Conservation (phyloP, 2,113 vertebrate species). For the Polypterus senegalus region DNA sequence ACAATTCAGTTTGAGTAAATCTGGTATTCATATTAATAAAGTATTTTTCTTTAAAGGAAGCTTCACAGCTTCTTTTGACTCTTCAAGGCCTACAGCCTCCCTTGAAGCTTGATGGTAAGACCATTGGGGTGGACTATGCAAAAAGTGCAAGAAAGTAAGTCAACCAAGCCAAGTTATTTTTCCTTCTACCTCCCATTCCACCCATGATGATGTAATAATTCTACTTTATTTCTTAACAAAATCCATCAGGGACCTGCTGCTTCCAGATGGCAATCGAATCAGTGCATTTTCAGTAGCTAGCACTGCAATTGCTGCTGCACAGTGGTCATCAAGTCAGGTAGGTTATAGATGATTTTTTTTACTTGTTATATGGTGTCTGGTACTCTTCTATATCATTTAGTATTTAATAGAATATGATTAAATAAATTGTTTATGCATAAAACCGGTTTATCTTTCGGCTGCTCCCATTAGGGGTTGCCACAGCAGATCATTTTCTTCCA, state of each 20-base stretch:
- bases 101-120: constrained; percentile 93
- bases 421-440: too few species aligned
- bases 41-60: constrained; percentile 57
- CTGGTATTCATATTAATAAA: not conserved
- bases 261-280: constrained; percentile 87
- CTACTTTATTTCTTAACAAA: not conserved
- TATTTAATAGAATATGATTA: too few species aligned
- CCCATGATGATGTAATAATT: not conserved
- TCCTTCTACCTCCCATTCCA: not conserved
- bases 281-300: constrained; percentile 95
- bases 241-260: constrained; percentile 71
- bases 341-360: not conserved
- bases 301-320: constrained; percentile 92
- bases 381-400: too few species aligned
- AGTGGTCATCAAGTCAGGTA: constrained; percentile 97
- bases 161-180: not conserved
- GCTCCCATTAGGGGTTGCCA: too few species aligned
- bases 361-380: too few species aligned
- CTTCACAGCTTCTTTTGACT: constrained; percentile 89
- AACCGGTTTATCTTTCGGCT: too few species aligned
- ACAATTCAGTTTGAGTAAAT: not conserved
- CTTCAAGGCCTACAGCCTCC: constrained; percentile 88
- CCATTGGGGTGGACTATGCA: constrained; percentile 93
- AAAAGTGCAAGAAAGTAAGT: constrained; percentile 97
- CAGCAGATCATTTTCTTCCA: too few species aligned